phyloP scores from a whole-genome alignment of 2,888 invertebrate species.

The Amblyjoppa fuscipennis region DNA sequence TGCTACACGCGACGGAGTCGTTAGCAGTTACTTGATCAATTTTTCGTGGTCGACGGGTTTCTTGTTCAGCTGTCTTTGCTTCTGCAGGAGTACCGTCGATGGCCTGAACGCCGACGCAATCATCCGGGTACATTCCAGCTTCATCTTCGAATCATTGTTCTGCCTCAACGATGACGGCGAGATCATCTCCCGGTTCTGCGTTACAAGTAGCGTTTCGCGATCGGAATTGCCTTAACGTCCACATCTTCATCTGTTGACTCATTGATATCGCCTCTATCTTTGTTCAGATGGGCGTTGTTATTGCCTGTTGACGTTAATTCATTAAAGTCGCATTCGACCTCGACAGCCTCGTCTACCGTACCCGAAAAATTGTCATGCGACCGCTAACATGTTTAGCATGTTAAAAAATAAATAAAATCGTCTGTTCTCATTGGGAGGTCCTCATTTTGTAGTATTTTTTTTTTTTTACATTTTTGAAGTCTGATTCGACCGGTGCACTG shows the following conservation, averaged over 20 bases:
- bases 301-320: too few species aligned
- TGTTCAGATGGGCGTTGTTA: too few species aligned
- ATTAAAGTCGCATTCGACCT: not conserved
- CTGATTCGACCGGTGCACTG: conserved; percentile 57
- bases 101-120: not conserved
- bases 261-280: not conserved
- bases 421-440: conserved; percentile 31
- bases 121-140: not conserved
- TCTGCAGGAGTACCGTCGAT: not conserved
- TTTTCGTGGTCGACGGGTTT: not conserved
- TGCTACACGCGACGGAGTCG: conserved; percentile 40
- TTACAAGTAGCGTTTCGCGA: not conserved
- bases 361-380: not conserved
- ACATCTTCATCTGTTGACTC: not conserved
- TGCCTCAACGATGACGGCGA: not conserved
- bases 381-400: not conserved
- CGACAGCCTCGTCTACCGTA: not conserved
- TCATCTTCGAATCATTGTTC: not conserved
- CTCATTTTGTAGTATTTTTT: conserved; percentile 42
- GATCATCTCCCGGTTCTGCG: not conserved
- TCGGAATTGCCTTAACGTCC: not conserved
- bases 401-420: conserved; percentile 19
- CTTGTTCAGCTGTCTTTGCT: not conserved
- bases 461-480: conserved; percentile 57
- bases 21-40: not conserved